A percentile compares a stretch with the other conserved stretches of the same genome.
Evolutionary conservation across 2,797 vertebrate genomes (phyloP).

Genomic region (Anguilla marmorata): DNA sequence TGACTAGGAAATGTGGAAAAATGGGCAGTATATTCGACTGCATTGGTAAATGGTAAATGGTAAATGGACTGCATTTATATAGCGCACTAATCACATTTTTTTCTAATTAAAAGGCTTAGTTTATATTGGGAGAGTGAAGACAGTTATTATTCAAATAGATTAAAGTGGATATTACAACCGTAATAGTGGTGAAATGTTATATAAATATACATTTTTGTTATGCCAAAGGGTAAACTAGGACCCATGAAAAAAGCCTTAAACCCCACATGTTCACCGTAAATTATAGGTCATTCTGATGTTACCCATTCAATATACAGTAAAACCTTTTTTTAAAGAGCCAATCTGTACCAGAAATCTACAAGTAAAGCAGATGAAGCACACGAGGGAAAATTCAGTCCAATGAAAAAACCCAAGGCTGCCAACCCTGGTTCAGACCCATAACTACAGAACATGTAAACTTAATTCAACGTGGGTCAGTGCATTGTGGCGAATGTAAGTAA

Average conservation of each 20-base stretch:
- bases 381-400: constrained; percentile 31
- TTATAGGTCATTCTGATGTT: background rate
- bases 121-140: background rate
- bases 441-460: background rate
- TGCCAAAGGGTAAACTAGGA: background rate
- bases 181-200: background rate
- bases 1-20: background rate
- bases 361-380: background rate
- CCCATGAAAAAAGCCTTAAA: background rate
- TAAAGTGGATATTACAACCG: background rate
- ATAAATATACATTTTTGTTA: too few relatives aligned
- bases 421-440: background rate
- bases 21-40: too few relatives aligned
- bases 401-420: background rate
- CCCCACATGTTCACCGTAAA: background rate
- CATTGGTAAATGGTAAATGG: background rate
- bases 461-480: background rate
- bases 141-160: background rate
- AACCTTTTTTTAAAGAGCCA: background rate
- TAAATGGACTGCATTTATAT: too few relatives aligned
- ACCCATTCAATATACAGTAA: background rate
- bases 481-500: background rate
- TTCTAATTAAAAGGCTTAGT: background rate
- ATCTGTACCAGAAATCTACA: background rate
- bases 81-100: background rate